Percentiles rank a stretch among this genome's conserved stretches.
These are phyloP conservation scores for Petrophora chlorosata DNA, from an alignment of 2,888 invertebrate genomes.

Conservation along the genomic window DNA sequence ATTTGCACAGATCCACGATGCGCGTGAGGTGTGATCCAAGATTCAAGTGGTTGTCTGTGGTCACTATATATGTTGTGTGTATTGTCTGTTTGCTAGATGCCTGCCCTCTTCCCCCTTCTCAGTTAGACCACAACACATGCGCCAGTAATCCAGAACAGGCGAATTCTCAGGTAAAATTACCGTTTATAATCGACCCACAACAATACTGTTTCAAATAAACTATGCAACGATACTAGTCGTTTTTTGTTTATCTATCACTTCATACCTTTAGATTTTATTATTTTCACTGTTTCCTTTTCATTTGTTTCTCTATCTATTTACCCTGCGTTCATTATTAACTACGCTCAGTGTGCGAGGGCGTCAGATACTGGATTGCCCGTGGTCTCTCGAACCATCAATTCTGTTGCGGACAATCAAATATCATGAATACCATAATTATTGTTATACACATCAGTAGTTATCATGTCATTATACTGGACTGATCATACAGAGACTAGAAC, in stretches of 20 bases:
- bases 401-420: conserved; percentile 39
- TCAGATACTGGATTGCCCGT: conserved; percentile 49
- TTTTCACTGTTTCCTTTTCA: conserved; percentile 70
- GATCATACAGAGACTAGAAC: conserved; percentile 75
- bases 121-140: conserved; percentile 94
- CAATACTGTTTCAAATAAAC: conserved; percentile 77
- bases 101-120: conserved; percentile 94
- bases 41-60: conserved; percentile 82
- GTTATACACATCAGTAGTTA: conserved; percentile 71
- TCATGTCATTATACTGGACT: conserved; percentile 73
- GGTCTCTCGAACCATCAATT: conserved; percentile 54
- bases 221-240: conserved; percentile 80
- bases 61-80: conserved; percentile 88
- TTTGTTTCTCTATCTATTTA: conserved; percentile 51
- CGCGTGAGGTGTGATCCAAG: conserved; percentile 83
- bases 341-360: conserved; percentile 72
- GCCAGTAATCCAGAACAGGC: conserved; percentile 88
- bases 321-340: conserved; percentile 60
- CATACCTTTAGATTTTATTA: conserved; percentile 75
- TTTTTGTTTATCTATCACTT: conserved; percentile 78
- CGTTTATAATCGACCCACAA: conserved; percentile 81
- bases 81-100: conserved; percentile 98
- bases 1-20: conserved; percentile 69
- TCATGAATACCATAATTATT: conserved; percentile 51
- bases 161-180: conserved; percentile 87